Evolutionary conservation across 2,888 invertebrate genomes (phyloP), one percentile per base, ranked within the genome.

Genomic region (Pterostichus madidus): DNA sequence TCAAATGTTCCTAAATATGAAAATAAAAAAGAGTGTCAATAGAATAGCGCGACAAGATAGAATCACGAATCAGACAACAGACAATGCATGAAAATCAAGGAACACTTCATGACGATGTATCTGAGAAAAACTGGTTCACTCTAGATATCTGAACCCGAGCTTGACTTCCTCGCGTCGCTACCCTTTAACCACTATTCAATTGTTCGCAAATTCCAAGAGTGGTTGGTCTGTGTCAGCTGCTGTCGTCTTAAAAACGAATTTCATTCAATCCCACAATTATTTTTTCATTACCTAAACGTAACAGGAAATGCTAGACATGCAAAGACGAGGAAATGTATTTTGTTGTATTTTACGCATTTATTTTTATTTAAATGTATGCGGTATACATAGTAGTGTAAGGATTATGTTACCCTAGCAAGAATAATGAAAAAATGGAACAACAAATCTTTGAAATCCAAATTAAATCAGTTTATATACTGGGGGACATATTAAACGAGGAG

Each of bases 361-460:
- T 49, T 49, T 13, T 5, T 4, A 49, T 49, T 49, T 49, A 49
- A 49, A 49, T 49, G 49, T n/a, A 49, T 49, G 49, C 49, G 13
- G 49, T 49, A 11, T n/a, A 49, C 49, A 49, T 49, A 49, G 11
- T 49, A 49, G 49, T 49, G 49, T n/a, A 13, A 6, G 49, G 49
- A 56, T 56, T 8, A 17, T 56, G 56, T 56, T 56, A 56, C 17
- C 17, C 56, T 17, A 17, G 56, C 56, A 56, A 13, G 13, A 17
- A 56, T 56, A 56, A 56, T 56, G 17, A 56, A 17, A 56, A 56
- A 56, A 56, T 56, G 24, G 56, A 56, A 56, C 56, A 56, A 56
- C 56, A 17, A 56, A 56, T 56, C 56, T 56, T 56, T 56, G 24
- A 15, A 56, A 56, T 56, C 17, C 56, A 56, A 56, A 56, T 56